Conservation (phyloP, 1,140 invertebrate species). For the Nasonia vitripennis region DNA sequence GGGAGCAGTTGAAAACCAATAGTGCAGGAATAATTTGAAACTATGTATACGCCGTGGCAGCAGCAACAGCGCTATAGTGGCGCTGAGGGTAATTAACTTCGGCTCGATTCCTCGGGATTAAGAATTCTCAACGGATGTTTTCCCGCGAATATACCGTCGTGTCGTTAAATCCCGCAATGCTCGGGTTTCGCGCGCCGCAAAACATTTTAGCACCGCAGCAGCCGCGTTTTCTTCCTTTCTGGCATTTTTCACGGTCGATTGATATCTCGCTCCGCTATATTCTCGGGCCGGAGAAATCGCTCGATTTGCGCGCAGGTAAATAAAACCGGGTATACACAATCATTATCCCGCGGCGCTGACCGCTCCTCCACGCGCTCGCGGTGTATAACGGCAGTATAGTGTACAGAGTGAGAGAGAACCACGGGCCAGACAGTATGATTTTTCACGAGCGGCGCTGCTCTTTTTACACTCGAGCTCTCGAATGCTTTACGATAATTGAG, state of each 20-base stretch:
- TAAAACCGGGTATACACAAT: background rate
- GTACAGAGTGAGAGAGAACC: background rate
- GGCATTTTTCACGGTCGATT: slow-evolving; percentile 19
- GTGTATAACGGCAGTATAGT: background rate
- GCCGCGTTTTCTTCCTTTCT: background rate
- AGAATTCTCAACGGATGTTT: background rate
- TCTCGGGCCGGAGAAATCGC: background rate
- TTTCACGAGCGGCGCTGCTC: background rate
- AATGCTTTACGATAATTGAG: slow-evolving; percentile 37
- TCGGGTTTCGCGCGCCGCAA: background rate
- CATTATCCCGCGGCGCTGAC: background rate
- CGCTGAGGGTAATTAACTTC: background rate
- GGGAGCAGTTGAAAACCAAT: background rate
- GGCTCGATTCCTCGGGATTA: background rate
- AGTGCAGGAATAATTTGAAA: background rate
- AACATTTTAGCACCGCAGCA: background rate
- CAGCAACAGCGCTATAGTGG: background rate
- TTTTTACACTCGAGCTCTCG: slow-evolving; percentile 36
- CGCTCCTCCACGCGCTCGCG: background rate
- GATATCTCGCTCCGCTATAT: background rate
- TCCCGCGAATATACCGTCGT: background rate
- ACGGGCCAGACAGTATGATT: background rate
- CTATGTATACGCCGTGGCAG: background rate
- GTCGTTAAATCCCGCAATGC: background rate
- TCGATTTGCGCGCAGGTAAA: background rate